These are phyloP conservation scores for Brachyhypopomus occidentalis DNA, from an alignment of 2,113 vertebrate species.

Conservation along the genomic window DNA sequence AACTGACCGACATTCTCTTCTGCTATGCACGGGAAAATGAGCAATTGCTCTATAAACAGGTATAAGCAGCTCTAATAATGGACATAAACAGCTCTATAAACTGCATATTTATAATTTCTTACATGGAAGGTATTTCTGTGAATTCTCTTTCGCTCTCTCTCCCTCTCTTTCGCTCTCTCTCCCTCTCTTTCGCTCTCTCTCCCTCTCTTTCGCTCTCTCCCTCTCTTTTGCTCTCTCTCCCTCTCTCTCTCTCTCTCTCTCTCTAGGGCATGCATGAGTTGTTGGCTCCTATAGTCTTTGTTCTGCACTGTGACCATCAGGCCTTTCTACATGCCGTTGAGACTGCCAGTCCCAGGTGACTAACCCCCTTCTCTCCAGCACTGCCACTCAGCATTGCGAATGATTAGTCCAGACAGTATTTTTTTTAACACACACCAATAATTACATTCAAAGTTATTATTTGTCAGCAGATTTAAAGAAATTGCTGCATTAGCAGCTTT, in stretches of 20 bases:
- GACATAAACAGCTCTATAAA: conserved; percentile 67
- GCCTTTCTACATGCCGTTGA: conserved; percentile 96
- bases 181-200: neutral
- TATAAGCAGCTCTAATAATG: conserved; percentile 86
- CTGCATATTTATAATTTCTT: neutral
- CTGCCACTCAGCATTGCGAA: neutral
- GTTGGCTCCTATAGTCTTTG: conserved; percentile 93
- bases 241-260: conserved; percentile 22
- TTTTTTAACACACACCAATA: too few species aligned
- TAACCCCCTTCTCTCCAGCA: neutral
- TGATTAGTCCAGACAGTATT: too few species aligned
- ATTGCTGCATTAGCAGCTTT: too few species aligned
- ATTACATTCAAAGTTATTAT: too few species aligned
- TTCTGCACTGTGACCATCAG: conserved; percentile 96
- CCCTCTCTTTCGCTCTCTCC: too few species aligned
- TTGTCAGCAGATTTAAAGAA: too few species aligned
- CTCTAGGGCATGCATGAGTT: conserved; percentile 97
- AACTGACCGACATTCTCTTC: conserved; percentile 98
- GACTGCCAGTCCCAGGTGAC: conserved; percentile 90
- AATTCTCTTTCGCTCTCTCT: neutral
- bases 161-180: neutral
- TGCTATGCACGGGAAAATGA: conserved; percentile 98
- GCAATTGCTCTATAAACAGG: conserved; percentile 98
- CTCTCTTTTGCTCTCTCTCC: too few species aligned
- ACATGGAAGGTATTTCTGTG: neutral